Evolutionary conservation across 1,140 invertebrate species (phyloP), one percentile per base, ranked within the genome.

Genomic region (Odontomachus brunneus): DNA sequence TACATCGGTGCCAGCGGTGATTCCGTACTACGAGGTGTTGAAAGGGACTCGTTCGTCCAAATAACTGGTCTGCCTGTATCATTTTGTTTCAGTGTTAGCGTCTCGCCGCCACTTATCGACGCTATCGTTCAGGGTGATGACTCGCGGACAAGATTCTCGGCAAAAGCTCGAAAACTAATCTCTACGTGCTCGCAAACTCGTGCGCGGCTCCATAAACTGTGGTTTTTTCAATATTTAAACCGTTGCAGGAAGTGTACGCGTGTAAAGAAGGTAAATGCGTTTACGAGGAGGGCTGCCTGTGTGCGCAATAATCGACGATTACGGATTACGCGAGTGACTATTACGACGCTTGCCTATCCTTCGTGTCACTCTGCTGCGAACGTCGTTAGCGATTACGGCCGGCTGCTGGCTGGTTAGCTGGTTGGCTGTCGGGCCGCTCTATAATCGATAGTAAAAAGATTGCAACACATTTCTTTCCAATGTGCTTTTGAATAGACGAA

Each of bases 291-390:
- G 15, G 12, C 33, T 19, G 17, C 60, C 26, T 66, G 48, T 19
- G 11, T 5, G 19, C 29, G 2, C 29, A 5, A 7, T 76, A 66
- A 76, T 76, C 48, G 60, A n/a, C 29, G 63, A 76, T 76, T 76
- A 76, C 29, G 19, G 15, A 76, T 76, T 76, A 76, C 29, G 19
- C n/a, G 74, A 76, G 53, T 5, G 11, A 66, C 44, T 11, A 55
- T 55, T 66, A 38, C 19, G 48, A 26, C 48, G 29, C 29, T n/a
- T n/a, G n/a, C 29, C 26, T 72, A 72, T 72, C 44, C 76, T 48
- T 59, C 38, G 66, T 24, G 60, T 38, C 60, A 24, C 14, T 44
- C 33, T 19, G 22, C 60, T 14, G 24, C 26, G 19, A 63, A 24
- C 24, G 60, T 17, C 19, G 19, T 55, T 53, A 26, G n/a, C 38